These are phyloP conservation scores for Leuctra nigra DNA, from an alignment of 2,888 invertebrate species.

Conservation along the genomic window DNA sequence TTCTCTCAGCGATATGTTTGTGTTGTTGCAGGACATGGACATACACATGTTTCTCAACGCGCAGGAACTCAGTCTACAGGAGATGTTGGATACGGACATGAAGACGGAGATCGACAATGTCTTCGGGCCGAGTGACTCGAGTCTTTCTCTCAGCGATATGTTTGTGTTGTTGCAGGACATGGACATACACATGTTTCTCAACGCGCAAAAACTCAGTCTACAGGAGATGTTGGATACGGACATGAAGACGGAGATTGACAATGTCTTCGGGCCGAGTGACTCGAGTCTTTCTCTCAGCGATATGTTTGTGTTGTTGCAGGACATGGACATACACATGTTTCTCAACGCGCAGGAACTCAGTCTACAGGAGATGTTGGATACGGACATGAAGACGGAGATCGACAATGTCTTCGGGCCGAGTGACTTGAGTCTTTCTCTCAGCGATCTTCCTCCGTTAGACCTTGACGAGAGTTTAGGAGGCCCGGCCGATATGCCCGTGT, in stretches of 20 bases:
- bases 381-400: conserved; percentile 81
- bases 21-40: too few relatives aligned
- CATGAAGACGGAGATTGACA: conserved; percentile 79
- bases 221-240: conserved; percentile 89
- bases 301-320: too few relatives aligned
- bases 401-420: conserved; percentile 62
- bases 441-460: conserved; percentile 56
- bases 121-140: conserved; percentile 53
- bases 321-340: conserved; percentile 19
- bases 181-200: conserved; percentile 21
- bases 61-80: conserved; percentile 58
- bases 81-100: conserved; percentile 86
- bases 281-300: conserved; percentile 41
- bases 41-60: conserved; percentile 22
- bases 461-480: conserved; percentile 52
- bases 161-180: too few relatives aligned
- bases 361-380: conserved; percentile 84
- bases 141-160: conserved; percentile 38
- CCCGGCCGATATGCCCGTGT: conserved; percentile 27
- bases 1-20: conserved; percentile 42
- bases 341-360: conserved; percentile 39
- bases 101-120: conserved; percentile 78
- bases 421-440: conserved; percentile 42
- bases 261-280: conserved; percentile 57
- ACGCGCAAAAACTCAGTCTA: conserved; percentile 46